Evolutionary conservation across 2,888 invertebrate genomes (phyloP).

Genomic region (Caenorhabditis drosophilae): DNA sequence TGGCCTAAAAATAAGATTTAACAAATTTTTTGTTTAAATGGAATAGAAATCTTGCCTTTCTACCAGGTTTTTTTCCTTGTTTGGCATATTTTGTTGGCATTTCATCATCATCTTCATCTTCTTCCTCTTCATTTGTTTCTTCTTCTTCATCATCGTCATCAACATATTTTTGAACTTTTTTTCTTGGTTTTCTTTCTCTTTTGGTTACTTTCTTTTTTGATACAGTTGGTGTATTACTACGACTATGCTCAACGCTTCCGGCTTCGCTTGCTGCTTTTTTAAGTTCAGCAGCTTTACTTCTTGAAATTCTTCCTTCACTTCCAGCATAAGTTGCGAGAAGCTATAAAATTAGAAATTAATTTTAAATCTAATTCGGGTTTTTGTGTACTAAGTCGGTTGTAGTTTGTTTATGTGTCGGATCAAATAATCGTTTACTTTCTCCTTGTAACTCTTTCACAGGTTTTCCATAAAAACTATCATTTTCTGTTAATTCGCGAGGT

Average conservation of each 20-base stretch:
- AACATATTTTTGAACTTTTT: too few species aligned
- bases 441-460: conserved; percentile 7
- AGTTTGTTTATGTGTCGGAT: conserved; percentile 9
- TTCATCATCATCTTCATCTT: neutral
- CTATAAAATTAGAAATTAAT: neutral
- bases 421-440: conserved; percentile 4
- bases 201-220: neutral
- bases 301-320: conserved; percentile 3
- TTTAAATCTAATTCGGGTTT: too few species aligned
- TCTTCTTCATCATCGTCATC: neutral
- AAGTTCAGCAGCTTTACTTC: conserved; percentile 6
- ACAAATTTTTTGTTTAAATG: too few species aligned
- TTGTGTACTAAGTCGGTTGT: conserved; percentile 8
- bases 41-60: too few species aligned
- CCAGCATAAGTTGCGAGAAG: neutral
- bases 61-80: too few species aligned
- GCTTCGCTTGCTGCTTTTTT: conserved; percentile 1
- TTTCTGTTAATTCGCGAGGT: conserved; percentile 9
- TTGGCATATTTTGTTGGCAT: too few species aligned
- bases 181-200: conserved; percentile 1
- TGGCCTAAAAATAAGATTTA: too few species aligned
- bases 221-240: conserved; percentile 1
- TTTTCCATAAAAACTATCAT: conserved; percentile 7
- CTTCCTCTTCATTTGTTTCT: neutral
- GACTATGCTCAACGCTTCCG: neutral